Percentiles rank a stretch among this genome's conserved stretches.
These are phyloP conservation scores for Bucorvus abyssinicus DNA, from an alignment of 2,797 vertebrate genomes.

Conservation along the genomic window DNA sequence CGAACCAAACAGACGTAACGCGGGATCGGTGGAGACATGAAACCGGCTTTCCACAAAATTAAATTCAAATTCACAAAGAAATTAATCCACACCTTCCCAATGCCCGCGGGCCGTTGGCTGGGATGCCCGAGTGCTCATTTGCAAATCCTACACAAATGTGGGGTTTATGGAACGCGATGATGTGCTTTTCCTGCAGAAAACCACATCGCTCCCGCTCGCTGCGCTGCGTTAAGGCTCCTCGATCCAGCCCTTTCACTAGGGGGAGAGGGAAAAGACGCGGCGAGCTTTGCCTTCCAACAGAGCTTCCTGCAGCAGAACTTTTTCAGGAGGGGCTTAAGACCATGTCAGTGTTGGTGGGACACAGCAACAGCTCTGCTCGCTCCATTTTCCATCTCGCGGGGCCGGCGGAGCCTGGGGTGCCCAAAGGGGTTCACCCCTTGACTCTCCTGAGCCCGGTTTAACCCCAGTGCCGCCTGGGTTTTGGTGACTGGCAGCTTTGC, in stretches of 20 bases:
- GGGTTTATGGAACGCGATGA: conserved; percentile 43
- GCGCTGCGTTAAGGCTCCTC: background rate
- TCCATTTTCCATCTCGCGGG: background rate
- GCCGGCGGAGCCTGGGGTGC: background rate
- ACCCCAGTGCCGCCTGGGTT: background rate
- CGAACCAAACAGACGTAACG: conserved; percentile 28
- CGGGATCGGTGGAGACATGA: conserved; percentile 35
- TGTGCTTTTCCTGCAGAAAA: conserved; percentile 53
- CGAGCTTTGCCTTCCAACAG: background rate
- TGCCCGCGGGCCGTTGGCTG: conserved; percentile 39
- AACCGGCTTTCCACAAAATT: conserved; percentile 65
- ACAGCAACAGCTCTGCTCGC: background rate
- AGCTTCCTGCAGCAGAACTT: background rate
- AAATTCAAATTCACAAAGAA: conserved; percentile 70
- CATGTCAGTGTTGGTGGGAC: background rate
- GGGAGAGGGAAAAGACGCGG: background rate
- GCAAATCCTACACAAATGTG: conserved; percentile 51
- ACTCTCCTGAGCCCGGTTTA: background rate
- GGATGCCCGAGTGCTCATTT: background rate
- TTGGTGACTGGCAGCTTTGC: background rate
- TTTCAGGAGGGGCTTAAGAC: background rate
- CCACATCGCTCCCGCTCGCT: conserved; percentile 3
- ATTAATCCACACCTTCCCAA: conserved; percentile 57
- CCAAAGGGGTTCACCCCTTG: background rate
- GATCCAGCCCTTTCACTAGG: background rate